phyloP scores from a whole-genome alignment of 2,888 invertebrate species.

The Zaprionus obscuricornis region DNA sequence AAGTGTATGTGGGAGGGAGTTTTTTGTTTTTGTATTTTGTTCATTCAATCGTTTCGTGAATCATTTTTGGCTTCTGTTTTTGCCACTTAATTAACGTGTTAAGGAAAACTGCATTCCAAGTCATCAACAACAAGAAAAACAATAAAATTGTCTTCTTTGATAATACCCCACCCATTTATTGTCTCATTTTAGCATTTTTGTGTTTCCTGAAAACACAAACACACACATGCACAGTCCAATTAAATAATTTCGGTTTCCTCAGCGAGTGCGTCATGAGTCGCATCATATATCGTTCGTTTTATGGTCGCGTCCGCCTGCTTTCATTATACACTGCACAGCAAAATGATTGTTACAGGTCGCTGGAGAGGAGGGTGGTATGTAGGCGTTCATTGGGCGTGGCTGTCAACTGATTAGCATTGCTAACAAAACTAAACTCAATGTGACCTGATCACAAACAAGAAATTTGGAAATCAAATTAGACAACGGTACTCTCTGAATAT shows the following conservation, averaged over 20 bases:
- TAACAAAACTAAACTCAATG: constrained; percentile 35
- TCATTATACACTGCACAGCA: constrained; percentile 40
- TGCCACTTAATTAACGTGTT: constrained; percentile 63
- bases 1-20: constrained; percentile 17
- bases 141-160: too few relatives aligned
- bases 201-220: constrained; percentile 32
- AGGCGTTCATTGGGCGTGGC: neutral
- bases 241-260: constrained; percentile 24
- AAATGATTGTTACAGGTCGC: constrained; percentile 16
- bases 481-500: constrained; percentile 56
- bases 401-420: constrained; percentile 48
- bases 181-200: too few relatives aligned
- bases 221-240: too few relatives aligned
- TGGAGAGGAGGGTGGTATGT: neutral
- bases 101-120: constrained; percentile 50
- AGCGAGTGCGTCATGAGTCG: constrained; percentile 1
- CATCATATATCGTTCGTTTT: constrained; percentile 7
- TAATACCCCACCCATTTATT: too few relatives aligned
- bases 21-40: too few relatives aligned
- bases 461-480: constrained; percentile 52
- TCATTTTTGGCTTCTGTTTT: constrained; percentile 42
- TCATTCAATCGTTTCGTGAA: constrained; percentile 28
- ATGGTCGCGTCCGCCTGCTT: constrained; percentile 26
- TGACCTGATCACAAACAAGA: constrained; percentile 19
- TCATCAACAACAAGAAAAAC: neutral